These are phyloP conservation scores for Brachyhypopomus occidentalis DNA, from an alignment of 2,113 vertebrate genomes.

Conservation along the genomic window DNA sequence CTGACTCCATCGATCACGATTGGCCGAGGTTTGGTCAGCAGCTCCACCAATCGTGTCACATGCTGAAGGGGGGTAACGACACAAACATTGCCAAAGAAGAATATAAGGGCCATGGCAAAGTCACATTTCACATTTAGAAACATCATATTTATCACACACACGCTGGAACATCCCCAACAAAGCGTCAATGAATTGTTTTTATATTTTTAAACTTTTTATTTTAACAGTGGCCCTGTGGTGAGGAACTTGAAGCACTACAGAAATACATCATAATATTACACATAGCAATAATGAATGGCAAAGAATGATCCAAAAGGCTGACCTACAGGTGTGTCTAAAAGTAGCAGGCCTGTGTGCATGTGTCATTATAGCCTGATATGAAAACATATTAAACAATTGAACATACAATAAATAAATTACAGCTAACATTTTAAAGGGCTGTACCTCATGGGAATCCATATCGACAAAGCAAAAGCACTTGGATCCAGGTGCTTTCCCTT, in stretches of 20 bases:
- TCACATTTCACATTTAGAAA: no score
- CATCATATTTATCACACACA: no score
- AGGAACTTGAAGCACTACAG: no score
- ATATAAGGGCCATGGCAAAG: background rate
- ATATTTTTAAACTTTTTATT: no score
- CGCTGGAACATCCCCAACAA: no score
- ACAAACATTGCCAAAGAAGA: background rate
- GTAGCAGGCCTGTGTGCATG: background rate
- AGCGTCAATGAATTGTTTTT: no score
- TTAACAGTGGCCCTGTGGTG: no score
- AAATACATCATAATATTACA: no score
- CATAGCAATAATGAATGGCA: no score
- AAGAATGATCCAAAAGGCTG: no score
- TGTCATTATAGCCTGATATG: background rate
- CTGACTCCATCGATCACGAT: conserved; percentile 91
- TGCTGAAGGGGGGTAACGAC: conserved; percentile 74
- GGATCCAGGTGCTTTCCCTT: conserved; percentile 83
- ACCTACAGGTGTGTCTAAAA: no score
- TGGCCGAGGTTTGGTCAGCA: conserved; percentile 87
- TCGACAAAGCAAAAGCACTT: conserved; percentile 95
- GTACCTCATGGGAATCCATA: conserved; percentile 91
- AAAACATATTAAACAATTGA: background rate
- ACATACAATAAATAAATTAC: background rate
- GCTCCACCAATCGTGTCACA: conserved; percentile 88
- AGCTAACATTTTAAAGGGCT: background rate